Conservation (phyloP, 2,797 vertebrate genomes). For the Myiotriccus ornatus region DNA sequence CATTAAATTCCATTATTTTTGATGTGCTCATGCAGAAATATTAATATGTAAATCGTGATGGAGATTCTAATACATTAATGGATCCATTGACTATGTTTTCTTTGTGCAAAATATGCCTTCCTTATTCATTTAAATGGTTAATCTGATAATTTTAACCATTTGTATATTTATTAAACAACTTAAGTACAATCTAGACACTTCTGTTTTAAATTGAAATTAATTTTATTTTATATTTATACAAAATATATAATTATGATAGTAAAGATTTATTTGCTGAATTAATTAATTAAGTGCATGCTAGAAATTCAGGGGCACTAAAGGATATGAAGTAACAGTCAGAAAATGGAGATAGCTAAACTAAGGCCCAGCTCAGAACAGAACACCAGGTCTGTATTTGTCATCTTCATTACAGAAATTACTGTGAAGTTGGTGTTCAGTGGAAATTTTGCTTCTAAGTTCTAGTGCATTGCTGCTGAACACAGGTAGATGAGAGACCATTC, state of each 20-base stretch:
- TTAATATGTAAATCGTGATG: background rate
- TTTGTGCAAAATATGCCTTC: background rate
- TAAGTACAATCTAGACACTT: background rate
- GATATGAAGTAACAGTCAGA: background rate
- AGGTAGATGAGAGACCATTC: too few species aligned
- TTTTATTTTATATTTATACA: background rate
- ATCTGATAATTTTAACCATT: slow-evolving; percentile 13
- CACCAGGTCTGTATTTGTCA: background rate
- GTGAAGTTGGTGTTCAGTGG: background rate
- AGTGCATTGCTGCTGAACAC: background rate
- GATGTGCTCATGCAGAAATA: background rate
- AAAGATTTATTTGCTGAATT: background rate
- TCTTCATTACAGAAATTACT: background rate
- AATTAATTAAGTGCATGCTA: background rate
- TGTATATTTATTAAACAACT: background rate
- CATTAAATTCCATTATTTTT: slow-evolving; percentile 32
- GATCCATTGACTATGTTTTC: background rate
- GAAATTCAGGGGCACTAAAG: background rate
- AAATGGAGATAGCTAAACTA: background rate
- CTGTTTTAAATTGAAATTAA: background rate
- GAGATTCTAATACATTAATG: background rate
- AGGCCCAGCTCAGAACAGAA: background rate
- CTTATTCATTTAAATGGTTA: background rate
- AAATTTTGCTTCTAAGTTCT: background rate
- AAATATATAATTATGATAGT: background rate